Base-by-base conservation (phyloP, 2,797 vertebrate genomes). In the Catostomus latipinnis region DNA sequence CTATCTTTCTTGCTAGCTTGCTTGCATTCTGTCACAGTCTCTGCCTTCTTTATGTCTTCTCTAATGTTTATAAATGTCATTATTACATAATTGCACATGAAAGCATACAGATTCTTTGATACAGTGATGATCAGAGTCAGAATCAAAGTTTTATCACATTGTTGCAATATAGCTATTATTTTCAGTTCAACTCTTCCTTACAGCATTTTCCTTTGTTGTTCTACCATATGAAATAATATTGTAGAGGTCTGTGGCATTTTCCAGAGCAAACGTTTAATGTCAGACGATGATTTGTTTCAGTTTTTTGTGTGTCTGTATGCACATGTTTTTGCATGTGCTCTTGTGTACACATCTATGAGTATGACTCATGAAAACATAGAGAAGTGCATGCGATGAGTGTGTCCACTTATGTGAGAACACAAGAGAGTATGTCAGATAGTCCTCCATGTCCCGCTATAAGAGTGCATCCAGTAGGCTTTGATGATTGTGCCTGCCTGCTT, bases 381-480 rank as follows among this genome's bases (percentile, higher is more conserved):
- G 6, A 70, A 18, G 50, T 48, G 46, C 0, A 8, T 68, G 65
- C 69, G 69, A 1, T 13, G 50, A 50, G 65, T 71, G 58, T 67
- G 78, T 71, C 73, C 78, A 66, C 73, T 68, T 75, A 61, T 57
- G 22, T 48, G 34, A 50, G 45, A 16, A 43, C 12, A 52, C 12
- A 52, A 46, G 63, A 80, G 53, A 48, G 52, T 49, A 78, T 75
- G 76, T 70, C 53, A 58, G 43, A 49, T 76, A 77, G 16, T 83
- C 81, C 63, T 66, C 54, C 8, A 18, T 9, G 43, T 66, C 46
- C 10, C 45, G 8, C 68, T 18, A 8, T 71, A 60, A 56, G 18
- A 71, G 50, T 83, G 75, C 58, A 69, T 81, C 53, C 63, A 71
- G 10, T 76, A 48, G 76, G 76, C 78, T 83, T 84, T 83, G 82